Conservation (phyloP, 2,113 vertebrate genomes). For the Cyphomyrus discorhynchus region DNA sequence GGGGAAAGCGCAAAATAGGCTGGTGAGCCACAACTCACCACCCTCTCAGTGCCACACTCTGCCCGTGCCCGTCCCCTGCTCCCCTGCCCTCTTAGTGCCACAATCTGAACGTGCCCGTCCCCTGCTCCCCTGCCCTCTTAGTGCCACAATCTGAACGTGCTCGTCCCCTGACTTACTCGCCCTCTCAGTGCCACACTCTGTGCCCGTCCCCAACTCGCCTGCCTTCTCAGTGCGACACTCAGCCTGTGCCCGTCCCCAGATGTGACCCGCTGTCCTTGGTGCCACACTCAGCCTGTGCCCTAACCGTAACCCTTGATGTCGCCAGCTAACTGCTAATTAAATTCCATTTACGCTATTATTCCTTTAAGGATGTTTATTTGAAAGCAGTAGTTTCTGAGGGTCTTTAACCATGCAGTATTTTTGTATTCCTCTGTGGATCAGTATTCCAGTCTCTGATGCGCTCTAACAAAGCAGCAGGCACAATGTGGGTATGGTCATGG, state of each 20-base stretch:
- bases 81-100: slow-evolving; percentile 41
- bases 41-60: slow-evolving; percentile 45
- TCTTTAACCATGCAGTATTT: background rate
- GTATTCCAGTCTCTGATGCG: background rate
- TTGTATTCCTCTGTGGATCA: background rate
- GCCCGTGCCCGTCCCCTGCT: background rate
- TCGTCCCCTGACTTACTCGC: background rate
- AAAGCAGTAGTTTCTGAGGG: background rate
- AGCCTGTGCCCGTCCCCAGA: background rate
- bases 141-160: background rate
- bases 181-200: background rate
- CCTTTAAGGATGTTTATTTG: background rate
- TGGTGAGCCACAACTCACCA: slow-evolving; percentile 42
- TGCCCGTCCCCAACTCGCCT: no score
- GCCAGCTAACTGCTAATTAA: background rate
- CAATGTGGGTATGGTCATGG: background rate
- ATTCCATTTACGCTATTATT: background rate
- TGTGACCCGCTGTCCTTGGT: background rate
- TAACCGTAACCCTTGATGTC: background rate
- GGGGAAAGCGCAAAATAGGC: slow-evolving; percentile 60
- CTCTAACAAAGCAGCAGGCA: background rate
- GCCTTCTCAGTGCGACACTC: slow-evolving; percentile 31
- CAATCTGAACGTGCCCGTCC: slow-evolving; percentile 32
- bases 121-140: background rate
- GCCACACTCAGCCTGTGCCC: background rate